phyloP scores from a whole-genome alignment of 1,140 invertebrate genomes.

The Zaprionus inermis region DNA sequence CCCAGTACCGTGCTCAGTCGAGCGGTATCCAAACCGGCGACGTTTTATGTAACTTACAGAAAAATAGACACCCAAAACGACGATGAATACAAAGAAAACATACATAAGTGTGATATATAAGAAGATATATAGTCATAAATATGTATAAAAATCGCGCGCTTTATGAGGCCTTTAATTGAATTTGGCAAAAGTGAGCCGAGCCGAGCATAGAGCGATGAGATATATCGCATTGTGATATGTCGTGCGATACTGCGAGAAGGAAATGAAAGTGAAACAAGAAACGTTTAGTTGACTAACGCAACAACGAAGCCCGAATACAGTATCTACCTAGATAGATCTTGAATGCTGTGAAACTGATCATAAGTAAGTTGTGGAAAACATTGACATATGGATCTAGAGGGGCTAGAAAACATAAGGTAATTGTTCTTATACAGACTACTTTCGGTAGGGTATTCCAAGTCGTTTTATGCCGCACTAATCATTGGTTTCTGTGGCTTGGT shows the following conservation, averaged over 20 bases:
- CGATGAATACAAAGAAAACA: slow-evolving; percentile 18
- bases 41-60: slow-evolving; percentile 55
- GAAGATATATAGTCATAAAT: background rate
- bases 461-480: background rate
- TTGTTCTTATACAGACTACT: too few species aligned
- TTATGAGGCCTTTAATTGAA: slow-evolving; percentile 62
- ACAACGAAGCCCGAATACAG: background rate
- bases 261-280: slow-evolving; percentile 53
- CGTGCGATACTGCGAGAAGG: slow-evolving; percentile 41
- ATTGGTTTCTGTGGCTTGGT: background rate
- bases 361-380: too few species aligned
- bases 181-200: slow-evolving; percentile 46
- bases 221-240: slow-evolving; percentile 38
- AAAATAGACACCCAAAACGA: slow-evolving; percentile 24
- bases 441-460: background rate
- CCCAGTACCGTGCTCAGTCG: slow-evolving; percentile 41
- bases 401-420: too few species aligned
- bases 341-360: too few species aligned
- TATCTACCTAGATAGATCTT: background rate
- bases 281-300: background rate
- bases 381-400: too few species aligned
- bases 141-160: slow-evolving; percentile 36
- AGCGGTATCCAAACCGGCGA: slow-evolving; percentile 43
- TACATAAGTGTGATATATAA: background rate
- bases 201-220: slow-evolving; percentile 18